phyloP scores from a whole-genome alignment of 2,888 invertebrate genomes.

The Hoplodrina blanda region DNA sequence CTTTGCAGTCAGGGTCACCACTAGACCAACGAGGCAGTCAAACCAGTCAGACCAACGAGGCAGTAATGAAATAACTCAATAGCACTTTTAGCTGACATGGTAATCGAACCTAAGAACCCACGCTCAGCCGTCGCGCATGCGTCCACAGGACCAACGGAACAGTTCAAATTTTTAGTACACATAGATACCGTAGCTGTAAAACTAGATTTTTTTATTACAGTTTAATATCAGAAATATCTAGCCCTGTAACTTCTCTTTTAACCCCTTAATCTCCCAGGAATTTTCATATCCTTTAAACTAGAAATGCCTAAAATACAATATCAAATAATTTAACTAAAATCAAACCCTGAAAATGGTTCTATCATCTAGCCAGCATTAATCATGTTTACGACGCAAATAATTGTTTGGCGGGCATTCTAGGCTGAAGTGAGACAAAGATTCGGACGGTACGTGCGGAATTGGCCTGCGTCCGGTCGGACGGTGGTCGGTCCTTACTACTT shows the following conservation, averaged over 20 bases:
- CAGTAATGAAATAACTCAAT: too few species aligned
- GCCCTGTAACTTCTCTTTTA: neutral
- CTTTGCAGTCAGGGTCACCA: too few species aligned
- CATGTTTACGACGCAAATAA: constrained; percentile 66
- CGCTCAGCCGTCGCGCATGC: too few species aligned
- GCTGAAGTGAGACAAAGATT: constrained; percentile 62
- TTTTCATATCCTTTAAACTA: constrained; percentile 30
- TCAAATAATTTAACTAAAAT: constrained; percentile 37
- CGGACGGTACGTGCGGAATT: constrained; percentile 60
- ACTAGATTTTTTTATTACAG: neutral
- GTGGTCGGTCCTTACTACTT: constrained; percentile 43
- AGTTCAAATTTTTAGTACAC: too few species aligned
- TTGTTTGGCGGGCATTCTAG: constrained; percentile 61
- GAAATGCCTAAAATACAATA: constrained; percentile 37
- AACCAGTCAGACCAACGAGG: too few species aligned
- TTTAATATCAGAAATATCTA: constrained; percentile 8
- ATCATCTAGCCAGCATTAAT: constrained; percentile 51
- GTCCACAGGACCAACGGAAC: too few species aligned
- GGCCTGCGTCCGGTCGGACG: constrained; percentile 49
- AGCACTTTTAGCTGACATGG: too few species aligned
- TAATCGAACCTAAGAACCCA: too few species aligned
- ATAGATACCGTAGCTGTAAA: neutral
- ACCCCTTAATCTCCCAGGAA: constrained; percentile 9
- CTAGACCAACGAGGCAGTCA: too few species aligned
- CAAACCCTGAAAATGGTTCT: constrained; percentile 49